These are phyloP conservation scores for Lomographa bimaculata DNA, from an alignment of 2,888 invertebrate genomes.

Conservation along the genomic window DNA sequence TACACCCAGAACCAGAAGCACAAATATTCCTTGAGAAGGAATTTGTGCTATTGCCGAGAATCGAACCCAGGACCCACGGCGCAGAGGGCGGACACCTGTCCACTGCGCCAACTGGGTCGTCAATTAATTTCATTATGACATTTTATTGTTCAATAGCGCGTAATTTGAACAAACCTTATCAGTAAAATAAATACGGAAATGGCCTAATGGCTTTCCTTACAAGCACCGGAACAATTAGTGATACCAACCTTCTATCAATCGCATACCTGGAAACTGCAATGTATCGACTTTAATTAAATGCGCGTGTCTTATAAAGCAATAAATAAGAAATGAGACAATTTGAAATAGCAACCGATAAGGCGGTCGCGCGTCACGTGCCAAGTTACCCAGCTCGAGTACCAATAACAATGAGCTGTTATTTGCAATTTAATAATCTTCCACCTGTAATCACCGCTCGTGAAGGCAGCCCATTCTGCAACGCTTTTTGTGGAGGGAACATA, in stretches of 20 bases:
- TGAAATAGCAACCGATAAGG: background rate
- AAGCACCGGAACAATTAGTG: constrained; percentile 11
- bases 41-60: too few relatives aligned
- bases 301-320: constrained; percentile 13
- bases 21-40: too few relatives aligned
- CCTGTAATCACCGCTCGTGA: constrained; percentile 63
- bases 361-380: constrained; percentile 37
- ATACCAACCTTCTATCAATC: constrained; percentile 11
- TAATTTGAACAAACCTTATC: background rate
- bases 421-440: constrained; percentile 65
- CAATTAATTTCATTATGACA: too few relatives aligned
- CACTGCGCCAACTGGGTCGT: too few relatives aligned
- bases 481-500: constrained; percentile 55
- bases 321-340: background rate
- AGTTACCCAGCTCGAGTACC: constrained; percentile 31
- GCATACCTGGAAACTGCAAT: constrained; percentile 12
- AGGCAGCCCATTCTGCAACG: constrained; percentile 60
- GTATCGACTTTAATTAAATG: constrained; percentile 25
- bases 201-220: constrained; percentile 6
- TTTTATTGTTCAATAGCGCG: background rate
- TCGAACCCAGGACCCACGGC: too few relatives aligned
- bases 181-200: background rate
- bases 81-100: too few relatives aligned
- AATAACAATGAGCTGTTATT: constrained; percentile 63
- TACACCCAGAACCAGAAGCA: too few relatives aligned